Conservation (phyloP, 2,113 vertebrate species). For the Sigmodon hispidus region DNA sequence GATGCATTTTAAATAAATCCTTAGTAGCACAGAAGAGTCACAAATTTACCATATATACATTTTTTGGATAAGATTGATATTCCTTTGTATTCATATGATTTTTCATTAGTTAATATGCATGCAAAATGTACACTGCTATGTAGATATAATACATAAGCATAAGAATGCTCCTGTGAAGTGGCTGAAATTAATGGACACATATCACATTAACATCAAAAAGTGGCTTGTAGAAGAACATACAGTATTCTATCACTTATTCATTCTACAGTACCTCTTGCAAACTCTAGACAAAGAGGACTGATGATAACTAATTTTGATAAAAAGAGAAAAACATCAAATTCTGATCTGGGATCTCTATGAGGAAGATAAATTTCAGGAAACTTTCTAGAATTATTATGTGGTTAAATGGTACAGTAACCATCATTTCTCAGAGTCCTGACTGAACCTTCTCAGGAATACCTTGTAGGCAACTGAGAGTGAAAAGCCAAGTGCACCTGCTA, state of each 20-base stretch:
- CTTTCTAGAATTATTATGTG: not conserved
- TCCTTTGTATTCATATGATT: not conserved
- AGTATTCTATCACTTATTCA: not conserved
- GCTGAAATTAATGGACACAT: not conserved
- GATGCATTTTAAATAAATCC: not conserved
- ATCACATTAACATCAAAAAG: not conserved
- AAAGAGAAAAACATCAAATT: not conserved
- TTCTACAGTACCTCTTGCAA: not conserved
- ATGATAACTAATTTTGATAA: not conserved
- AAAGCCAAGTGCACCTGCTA: not conserved
- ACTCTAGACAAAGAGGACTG: not conserved
- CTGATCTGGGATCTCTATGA: not conserved
- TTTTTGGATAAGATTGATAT: not conserved
- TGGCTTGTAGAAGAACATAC: not conserved
- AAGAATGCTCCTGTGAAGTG: not conserved
- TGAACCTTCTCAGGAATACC: not conserved
- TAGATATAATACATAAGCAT: not conserved
- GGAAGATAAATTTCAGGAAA: not conserved
- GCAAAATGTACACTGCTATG: not conserved
- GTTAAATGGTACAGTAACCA: not conserved
- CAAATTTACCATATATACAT: not conserved
- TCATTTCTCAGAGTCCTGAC: not conserved
- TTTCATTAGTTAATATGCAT: not conserved
- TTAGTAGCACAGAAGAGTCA: not conserved
- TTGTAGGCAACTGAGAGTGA: not conserved